Evolutionary conservation across 2,888 invertebrate species (phyloP).

Genomic region (Gisinianus flammeolus): DNA sequence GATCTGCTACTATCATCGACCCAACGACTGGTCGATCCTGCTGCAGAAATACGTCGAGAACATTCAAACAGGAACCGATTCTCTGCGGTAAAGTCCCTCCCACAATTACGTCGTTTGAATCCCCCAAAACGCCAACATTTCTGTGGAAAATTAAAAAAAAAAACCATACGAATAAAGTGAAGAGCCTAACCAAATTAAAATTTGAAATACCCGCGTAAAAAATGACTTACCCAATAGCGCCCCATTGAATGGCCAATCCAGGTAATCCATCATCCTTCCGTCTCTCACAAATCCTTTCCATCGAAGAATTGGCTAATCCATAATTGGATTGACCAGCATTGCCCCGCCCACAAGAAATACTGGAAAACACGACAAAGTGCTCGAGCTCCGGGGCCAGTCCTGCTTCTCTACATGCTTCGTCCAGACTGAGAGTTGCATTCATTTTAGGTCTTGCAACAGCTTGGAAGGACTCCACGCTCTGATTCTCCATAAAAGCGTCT

Average conservation of each 20-base stretch:
- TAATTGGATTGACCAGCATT: conserved; percentile 92
- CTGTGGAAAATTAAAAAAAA: conserved; percentile 94
- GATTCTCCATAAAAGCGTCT: conserved; percentile 66
- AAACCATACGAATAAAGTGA: conserved; percentile 73
- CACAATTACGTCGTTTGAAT: conserved; percentile 68
- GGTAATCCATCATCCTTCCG: conserved; percentile 68
- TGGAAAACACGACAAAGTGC: conserved; percentile 89
- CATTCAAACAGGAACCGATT: conserved; percentile 79
- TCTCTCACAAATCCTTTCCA: too few relatives aligned
- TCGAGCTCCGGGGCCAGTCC: conserved; percentile 66
- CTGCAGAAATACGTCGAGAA: conserved; percentile 72
- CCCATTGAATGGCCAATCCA: too few relatives aligned
- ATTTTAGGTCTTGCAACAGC: conserved; percentile 79
- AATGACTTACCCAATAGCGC: not conserved
- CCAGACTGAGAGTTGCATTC: conserved; percentile 77
- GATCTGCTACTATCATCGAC: conserved; percentile 66
- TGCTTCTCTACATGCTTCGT: conserved; percentile 70
- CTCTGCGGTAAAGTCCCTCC: conserved; percentile 85
- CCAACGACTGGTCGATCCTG: conserved; percentile 70
- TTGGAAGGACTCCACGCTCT: conserved; percentile 72
- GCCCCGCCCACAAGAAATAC: conserved; percentile 90
- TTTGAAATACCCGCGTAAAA: not conserved
- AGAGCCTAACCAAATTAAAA: not conserved
- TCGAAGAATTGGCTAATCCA: conserved; percentile 89
- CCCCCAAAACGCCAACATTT: conserved; percentile 82